phyloP scores from a whole-genome alignment of 2,113 vertebrate genomes.

The Pedetes capensis region DNA sequence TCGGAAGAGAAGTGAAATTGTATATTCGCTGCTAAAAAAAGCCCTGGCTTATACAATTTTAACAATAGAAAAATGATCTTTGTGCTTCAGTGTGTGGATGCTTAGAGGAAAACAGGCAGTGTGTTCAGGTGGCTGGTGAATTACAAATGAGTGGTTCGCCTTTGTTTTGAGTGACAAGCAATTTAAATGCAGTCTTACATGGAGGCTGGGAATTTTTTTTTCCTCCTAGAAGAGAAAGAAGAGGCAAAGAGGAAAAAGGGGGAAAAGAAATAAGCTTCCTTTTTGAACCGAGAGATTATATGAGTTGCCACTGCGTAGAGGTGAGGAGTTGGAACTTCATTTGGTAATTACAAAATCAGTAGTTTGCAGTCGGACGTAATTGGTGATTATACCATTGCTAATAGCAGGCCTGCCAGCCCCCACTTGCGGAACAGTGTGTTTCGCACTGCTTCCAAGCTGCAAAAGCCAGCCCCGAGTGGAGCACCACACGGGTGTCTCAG shows the following conservation, averaged over 20 bases:
- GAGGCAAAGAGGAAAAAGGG: neutral
- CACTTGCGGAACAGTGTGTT: neutral
- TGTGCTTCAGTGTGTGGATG: slow-evolving; percentile 82
- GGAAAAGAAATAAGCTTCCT: neutral
- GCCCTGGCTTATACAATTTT: slow-evolving; percentile 81
- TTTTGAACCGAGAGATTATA: slow-evolving; percentile 70
- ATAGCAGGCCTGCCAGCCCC: slow-evolving; percentile 79
- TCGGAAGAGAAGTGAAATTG: slow-evolving; percentile 74
- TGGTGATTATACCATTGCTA: slow-evolving; percentile 85
- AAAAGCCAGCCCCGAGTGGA: neutral
- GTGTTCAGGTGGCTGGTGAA: slow-evolving; percentile 89
- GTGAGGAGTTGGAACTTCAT: slow-evolving; percentile 82
- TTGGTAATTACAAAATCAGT: slow-evolving; percentile 87
- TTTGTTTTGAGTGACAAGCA: slow-evolving; percentile 90
- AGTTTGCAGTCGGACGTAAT: slow-evolving; percentile 86
- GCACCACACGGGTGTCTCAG: neutral
- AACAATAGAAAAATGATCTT: slow-evolving; percentile 87
- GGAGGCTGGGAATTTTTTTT: slow-evolving; percentile 64
- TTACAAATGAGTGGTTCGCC: slow-evolving; percentile 89
- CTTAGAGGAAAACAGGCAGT: slow-evolving; percentile 73
- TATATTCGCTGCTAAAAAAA: slow-evolving; percentile 80
- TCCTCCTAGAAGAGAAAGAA: neutral
- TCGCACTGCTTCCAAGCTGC: neutral
- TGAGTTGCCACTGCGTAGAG: slow-evolving; percentile 79
- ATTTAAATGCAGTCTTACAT: slow-evolving; percentile 84